phyloP scores from a whole-genome alignment of 2,888 invertebrate species.

The Catocala sponsa region DNA sequence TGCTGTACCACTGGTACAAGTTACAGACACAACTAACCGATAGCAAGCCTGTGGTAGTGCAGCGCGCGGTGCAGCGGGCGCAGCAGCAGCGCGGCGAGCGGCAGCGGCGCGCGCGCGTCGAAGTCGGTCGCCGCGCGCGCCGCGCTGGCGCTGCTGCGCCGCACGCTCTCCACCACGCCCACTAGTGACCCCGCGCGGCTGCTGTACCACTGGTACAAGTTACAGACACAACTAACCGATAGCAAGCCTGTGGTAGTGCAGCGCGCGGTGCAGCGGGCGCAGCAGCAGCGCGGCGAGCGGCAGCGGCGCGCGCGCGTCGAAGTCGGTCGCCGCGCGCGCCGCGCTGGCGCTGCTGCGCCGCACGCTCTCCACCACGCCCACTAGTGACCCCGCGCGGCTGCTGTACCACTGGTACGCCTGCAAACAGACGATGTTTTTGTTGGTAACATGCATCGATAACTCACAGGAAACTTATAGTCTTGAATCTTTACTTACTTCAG shows the following conservation, averaged over 20 bases:
- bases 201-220: constrained; percentile 90
- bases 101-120: constrained; percentile 91
- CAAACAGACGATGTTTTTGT: too few species aligned
- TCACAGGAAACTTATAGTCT: too few species aligned
- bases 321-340: constrained; percentile 80
- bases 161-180: constrained; percentile 93
- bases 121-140: constrained; percentile 78
- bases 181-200: constrained; percentile 91
- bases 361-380: constrained; percentile 94
- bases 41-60: constrained; percentile 90
- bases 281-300: constrained; percentile 95
- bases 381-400: constrained; percentile 91
- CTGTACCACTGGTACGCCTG: constrained; percentile 90
- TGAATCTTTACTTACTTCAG: constrained; percentile 71
- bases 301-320: constrained; percentile 90
- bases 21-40: constrained; percentile 10
- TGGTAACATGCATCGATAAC: too few species aligned
- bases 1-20: constrained; percentile 90
- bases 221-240: constrained; percentile 11
- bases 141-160: constrained; percentile 91
- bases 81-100: constrained; percentile 94
- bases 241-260: constrained; percentile 91
- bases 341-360: constrained; percentile 90
- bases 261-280: constrained; percentile 95
- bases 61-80: constrained; percentile 96